Percentiles rank a stretch among this genome's conserved stretches.
These are phyloP conservation scores for Cercocebus atys DNA, from an alignment of 2,113 vertebrate species.

Conservation along the genomic window DNA sequence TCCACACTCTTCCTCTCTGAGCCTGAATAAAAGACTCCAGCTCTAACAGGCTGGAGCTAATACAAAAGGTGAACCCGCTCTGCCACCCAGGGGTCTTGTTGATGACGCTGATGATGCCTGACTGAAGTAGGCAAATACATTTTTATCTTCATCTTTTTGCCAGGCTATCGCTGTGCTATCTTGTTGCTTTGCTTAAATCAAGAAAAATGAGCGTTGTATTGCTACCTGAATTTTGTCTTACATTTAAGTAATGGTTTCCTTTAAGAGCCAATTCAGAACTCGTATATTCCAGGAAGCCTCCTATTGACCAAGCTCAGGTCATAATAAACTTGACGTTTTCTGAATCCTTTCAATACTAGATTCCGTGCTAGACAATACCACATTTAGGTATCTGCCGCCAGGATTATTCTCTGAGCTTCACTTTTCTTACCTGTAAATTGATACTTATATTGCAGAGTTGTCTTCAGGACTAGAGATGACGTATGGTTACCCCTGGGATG, in stretches of 20 bases:
- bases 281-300: conserved; percentile 14
- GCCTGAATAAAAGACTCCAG: neutral
- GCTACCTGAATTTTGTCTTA: neutral
- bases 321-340: neutral
- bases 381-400: neutral
- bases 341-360: neutral
- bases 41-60: neutral
- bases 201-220: neutral
- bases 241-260: conserved; percentile 27
- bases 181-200: conserved; percentile 32
- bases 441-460: neutral
- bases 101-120: neutral
- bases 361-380: neutral
- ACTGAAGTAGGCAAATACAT: neutral
- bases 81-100: neutral
- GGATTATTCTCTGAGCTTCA: neutral
- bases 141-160: neutral
- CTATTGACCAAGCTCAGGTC: neutral
- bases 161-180: neutral
- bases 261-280: conserved; percentile 22
- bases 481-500: neutral
- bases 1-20: neutral
- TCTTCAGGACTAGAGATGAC: neutral
- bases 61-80: neutral
- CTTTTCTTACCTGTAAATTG: neutral